These are phyloP conservation scores for Bhutanitis thaidina DNA, from an alignment of 2,888 invertebrate species.

Conservation along the genomic window DNA sequence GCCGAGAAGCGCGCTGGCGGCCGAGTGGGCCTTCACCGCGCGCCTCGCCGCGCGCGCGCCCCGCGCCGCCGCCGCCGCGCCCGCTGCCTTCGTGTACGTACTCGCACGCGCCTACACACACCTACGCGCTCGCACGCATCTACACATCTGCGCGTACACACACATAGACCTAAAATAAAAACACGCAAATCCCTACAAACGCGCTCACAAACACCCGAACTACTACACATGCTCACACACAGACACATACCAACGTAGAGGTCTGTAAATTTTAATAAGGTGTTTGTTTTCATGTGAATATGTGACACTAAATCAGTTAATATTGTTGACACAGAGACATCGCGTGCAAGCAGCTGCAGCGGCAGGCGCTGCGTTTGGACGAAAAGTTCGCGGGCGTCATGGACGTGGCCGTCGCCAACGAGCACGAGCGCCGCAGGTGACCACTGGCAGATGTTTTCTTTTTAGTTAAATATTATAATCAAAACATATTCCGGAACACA, in stretches of 20 bases:
- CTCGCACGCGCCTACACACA: not conserved
- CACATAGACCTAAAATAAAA: not conserved
- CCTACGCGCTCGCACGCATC: not conserved
- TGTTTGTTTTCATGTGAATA: too few relatives aligned
- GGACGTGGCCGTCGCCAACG: slow-evolving; percentile 43
- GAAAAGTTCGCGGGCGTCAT: slow-evolving; percentile 80
- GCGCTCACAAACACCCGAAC: slow-evolving; percentile 85
- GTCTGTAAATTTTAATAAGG: too few relatives aligned
- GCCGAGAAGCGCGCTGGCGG: slow-evolving; percentile 88
- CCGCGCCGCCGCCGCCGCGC: slow-evolving; percentile 86
- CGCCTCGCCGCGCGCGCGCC: slow-evolving; percentile 87
- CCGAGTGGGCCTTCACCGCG: slow-evolving; percentile 93
- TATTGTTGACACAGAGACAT: slow-evolving; percentile 47
- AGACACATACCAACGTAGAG: not conserved
- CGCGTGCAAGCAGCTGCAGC: slow-evolving; percentile 68
- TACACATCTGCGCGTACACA: not conserved
- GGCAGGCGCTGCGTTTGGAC: slow-evolving; percentile 78
- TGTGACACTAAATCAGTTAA: too few relatives aligned
- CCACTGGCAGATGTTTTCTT: too few relatives aligned
- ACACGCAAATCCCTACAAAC: not conserved
- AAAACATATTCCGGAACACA: too few relatives aligned
- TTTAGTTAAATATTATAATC: too few relatives aligned
- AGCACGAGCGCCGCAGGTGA: slow-evolving; percentile 41
- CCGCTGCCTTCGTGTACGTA: slow-evolving; percentile 85
- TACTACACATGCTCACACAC: not conserved